Conservation (phyloP, 1,140 invertebrate species). For the Frieseomelitta varia region DNA sequence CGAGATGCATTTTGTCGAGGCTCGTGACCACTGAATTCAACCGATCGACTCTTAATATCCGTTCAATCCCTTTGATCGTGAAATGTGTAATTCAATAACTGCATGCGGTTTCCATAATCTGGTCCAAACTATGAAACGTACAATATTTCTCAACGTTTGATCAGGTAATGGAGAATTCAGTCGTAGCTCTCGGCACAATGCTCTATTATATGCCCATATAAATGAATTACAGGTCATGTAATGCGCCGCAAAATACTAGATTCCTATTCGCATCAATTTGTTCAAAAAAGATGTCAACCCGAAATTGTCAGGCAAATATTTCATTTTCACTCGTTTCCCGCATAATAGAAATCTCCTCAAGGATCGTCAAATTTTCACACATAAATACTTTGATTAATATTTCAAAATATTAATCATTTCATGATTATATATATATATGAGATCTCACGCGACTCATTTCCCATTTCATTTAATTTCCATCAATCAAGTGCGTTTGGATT, state of each 20-base stretch:
- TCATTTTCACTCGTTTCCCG: not conserved
- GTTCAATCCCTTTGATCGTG: not conserved
- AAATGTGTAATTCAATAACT: not conserved
- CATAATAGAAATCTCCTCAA: not conserved
- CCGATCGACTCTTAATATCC: not conserved
- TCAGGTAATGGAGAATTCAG: no score
- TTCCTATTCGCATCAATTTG: not conserved
- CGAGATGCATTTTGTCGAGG: conserved; percentile 6
- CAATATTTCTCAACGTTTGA: no score
- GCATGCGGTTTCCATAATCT: not conserved
- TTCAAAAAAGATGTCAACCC: not conserved
- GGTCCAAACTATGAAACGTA: no score
- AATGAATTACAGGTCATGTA: not conserved
- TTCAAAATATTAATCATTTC: no score
- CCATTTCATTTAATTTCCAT: not conserved
- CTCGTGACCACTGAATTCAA: not conserved
- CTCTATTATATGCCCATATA: no score
- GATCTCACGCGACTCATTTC: not conserved
- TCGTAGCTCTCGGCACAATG: no score
- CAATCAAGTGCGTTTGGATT: not conserved
- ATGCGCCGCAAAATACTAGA: not conserved
- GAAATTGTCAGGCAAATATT: not conserved
- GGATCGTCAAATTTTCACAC: not conserved
- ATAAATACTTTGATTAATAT: not conserved
- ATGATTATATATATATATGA: no score